Percentiles rank a stretch among this genome's conserved stretches.
These are phyloP conservation scores for Hemichromis elongatus DNA, from an alignment of 2,113 vertebrate genomes.

Conservation along the genomic window DNA sequence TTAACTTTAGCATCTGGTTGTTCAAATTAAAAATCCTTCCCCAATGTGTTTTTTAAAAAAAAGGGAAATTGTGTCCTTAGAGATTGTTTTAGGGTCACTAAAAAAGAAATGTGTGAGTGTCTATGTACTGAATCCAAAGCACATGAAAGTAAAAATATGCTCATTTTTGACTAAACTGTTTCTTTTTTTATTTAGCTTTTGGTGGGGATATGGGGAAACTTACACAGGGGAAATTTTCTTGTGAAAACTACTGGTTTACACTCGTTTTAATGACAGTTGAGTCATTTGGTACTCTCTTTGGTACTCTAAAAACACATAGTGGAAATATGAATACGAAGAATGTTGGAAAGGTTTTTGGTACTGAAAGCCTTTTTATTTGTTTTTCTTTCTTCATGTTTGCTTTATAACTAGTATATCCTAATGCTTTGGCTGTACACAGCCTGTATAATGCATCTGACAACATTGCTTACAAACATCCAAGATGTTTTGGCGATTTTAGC, in stretches of 20 bases:
- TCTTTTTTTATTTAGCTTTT: background rate
- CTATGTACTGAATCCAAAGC: background rate
- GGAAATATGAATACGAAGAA: background rate
- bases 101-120: background rate
- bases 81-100: background rate
- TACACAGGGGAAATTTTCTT: background rate
- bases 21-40: conserved; percentile 2
- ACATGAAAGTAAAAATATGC: background rate
- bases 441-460: accelerated
- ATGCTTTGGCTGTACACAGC: background rate
- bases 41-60: background rate
- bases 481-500: background rate
- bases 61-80: background rate
- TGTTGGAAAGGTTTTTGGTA: background rate
- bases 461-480: background rate
- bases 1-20: background rate
- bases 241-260: background rate
- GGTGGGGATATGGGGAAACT: background rate
- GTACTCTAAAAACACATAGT: background rate
- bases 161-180: background rate
- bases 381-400: background rate
- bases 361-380: background rate
- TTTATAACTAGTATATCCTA: accelerated
- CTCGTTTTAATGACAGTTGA: background rate
- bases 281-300: background rate